phyloP scores from a whole-genome alignment of 2,888 invertebrate genomes.

The Trichacis sp. region DNA sequence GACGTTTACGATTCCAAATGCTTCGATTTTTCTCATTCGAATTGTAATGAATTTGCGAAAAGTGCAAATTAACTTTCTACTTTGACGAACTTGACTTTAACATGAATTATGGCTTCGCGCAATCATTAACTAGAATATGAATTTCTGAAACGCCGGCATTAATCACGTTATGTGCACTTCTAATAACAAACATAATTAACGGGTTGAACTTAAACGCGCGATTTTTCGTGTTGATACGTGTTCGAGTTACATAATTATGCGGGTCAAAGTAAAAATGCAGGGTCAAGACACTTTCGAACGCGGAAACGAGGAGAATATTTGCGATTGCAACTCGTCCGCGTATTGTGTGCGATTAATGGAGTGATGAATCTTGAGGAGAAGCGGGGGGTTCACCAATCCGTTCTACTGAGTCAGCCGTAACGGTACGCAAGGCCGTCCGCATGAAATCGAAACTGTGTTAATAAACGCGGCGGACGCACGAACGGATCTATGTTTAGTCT shows the following conservation, averaged over 20 bases:
- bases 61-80: constrained; percentile 45
- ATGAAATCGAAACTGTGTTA: constrained; percentile 46
- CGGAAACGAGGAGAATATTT: not conserved
- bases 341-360: not conserved
- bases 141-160: not conserved
- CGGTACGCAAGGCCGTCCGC: constrained; percentile 54
- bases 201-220: not conserved
- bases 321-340: not conserved
- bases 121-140: constrained; percentile 7
- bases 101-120: constrained; percentile 5
- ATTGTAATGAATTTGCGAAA: constrained; percentile 11
- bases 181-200: constrained; percentile 6
- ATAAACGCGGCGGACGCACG: constrained; percentile 42
- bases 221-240: not conserved
- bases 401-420: constrained; percentile 57
- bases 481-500: constrained; percentile 50
- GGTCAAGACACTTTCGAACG: not conserved
- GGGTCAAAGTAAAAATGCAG: not conserved
- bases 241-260: not conserved
- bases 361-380: constrained; percentile 24
- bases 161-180: not conserved
- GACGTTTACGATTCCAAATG: not conserved
- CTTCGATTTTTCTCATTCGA: not conserved
- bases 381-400: constrained; percentile 46
- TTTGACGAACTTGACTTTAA: constrained; percentile 49